A percentile compares a stretch with the other conserved stretches of the same genome.
phyloP scores from a whole-genome alignment of 2,113 vertebrate species.

The Nanorana parkeri region DNA sequence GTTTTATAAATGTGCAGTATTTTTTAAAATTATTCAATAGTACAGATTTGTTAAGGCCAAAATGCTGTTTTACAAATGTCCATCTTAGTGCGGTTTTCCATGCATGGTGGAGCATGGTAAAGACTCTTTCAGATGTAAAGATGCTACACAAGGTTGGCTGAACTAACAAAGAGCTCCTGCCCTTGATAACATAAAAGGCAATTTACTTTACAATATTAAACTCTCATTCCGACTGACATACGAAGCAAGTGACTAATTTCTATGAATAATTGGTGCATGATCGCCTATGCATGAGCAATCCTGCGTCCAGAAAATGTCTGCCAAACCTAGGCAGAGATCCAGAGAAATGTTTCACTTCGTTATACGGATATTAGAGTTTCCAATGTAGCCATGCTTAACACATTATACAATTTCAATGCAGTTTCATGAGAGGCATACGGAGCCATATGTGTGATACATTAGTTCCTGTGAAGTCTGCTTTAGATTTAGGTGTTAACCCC shows the following conservation, averaged over 20 bases:
- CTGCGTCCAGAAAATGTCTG: neutral
- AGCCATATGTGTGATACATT: neutral
- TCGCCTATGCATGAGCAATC: constrained; percentile 13
- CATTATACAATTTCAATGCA: constrained; percentile 24
- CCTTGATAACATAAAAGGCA: constrained; percentile 19
- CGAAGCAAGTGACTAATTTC: constrained; percentile 10
- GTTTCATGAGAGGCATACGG: neutral
- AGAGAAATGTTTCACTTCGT: constrained; percentile 6
- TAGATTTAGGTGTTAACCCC: too few species aligned
- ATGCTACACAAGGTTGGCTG: neutral
- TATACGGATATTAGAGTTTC: constrained; percentile 19
- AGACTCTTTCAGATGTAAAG: neutral
- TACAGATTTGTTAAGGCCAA: too few species aligned
- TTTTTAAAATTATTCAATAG: too few species aligned
- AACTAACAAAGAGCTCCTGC: neutral
- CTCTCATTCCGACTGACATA: constrained; percentile 27
- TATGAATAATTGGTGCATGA: constrained; percentile 28
- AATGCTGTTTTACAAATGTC: too few species aligned
- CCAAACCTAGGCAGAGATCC: constrained; percentile 43
- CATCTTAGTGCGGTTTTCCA: too few species aligned
- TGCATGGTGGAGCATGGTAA: too few species aligned
- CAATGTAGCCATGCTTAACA: constrained; percentile 4
- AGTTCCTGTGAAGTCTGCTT: too few species aligned
- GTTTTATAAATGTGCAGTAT: too few species aligned
- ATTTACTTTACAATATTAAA: constrained; percentile 28